Evolutionary conservation across 37 sponge, comb jelly and placozoan species (phyloP).

Genomic region (Eunapius fragilis): DNA sequence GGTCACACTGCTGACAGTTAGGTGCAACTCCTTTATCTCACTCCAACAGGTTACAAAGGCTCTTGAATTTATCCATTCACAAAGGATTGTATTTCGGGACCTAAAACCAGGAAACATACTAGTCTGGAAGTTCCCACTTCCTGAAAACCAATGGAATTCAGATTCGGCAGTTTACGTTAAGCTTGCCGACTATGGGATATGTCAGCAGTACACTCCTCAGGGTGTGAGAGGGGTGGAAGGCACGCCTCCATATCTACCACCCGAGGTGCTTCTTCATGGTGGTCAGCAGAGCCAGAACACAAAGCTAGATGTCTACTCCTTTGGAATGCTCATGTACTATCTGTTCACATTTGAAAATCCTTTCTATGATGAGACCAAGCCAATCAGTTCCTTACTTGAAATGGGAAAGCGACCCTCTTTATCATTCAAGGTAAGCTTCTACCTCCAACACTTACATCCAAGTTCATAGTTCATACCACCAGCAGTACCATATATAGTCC

Average conservation of each 20-base stretch:
- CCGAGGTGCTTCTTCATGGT: conserved; percentile 67
- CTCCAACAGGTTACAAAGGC: conserved; percentile 70
- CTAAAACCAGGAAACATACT: conserved; percentile 83
- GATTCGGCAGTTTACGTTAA: conserved; percentile 52
- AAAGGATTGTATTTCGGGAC: conserved; percentile 82
- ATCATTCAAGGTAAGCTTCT: conserved; percentile 39
- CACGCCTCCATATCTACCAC: conserved; percentile 78
- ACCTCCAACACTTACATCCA: not conserved
- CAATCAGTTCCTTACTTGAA: conserved; percentile 33
- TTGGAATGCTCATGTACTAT: conserved; percentile 80
- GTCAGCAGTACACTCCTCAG: conserved; percentile 62
- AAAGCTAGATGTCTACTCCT: conserved; percentile 82
- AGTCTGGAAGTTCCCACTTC: conserved; percentile 81
- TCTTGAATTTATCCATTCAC: conserved; percentile 70
- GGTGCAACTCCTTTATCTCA: not conserved
- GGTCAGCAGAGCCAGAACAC: conserved; percentile 58
- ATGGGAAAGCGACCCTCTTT: conserved; percentile 62
- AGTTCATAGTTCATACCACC: not conserved
- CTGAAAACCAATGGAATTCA: conserved; percentile 46
- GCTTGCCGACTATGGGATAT: conserved; percentile 89
- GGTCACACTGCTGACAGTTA: no score
- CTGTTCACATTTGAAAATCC: conserved; percentile 56
- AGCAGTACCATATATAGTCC: no score
- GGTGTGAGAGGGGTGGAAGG: conserved; percentile 73
- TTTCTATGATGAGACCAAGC: conserved; percentile 39